These are phyloP conservation scores for Tiliacea citrago DNA, from an alignment of 2,888 invertebrate genomes.

Conservation along the genomic window DNA sequence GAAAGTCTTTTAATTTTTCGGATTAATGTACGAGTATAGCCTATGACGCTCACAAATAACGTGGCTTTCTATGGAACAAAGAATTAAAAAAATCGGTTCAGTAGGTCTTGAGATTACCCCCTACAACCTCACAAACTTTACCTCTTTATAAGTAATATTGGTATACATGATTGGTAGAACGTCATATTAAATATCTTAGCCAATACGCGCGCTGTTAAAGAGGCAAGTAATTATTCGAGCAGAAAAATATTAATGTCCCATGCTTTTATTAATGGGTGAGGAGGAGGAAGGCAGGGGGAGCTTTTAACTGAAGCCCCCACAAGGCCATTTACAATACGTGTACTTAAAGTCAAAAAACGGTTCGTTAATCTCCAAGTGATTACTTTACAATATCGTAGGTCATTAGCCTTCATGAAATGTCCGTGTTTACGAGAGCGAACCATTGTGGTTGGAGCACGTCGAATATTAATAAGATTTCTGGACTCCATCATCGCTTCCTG, in stretches of 20 bases:
- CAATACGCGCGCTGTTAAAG: background rate
- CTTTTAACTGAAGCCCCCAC: constrained; percentile 1
- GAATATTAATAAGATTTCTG: constrained; percentile 62
- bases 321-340: constrained; percentile 10
- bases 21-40: too few relatives aligned
- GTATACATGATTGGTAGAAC: background rate
- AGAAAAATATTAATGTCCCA: constrained; percentile 26
- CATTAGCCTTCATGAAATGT: constrained; percentile 49
- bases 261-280: constrained; percentile 26
- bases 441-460: constrained; percentile 50
- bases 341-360: constrained; percentile 38
- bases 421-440: constrained; percentile 19
- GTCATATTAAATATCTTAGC: constrained; percentile 11
- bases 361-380: constrained; percentile 46
- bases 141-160: too few relatives aligned
- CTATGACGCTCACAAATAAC: too few relatives aligned
- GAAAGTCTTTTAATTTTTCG: too few relatives aligned
- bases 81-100: too few relatives aligned
- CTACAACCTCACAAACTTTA: too few relatives aligned
- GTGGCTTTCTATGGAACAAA: too few relatives aligned
- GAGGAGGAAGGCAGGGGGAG: background rate
- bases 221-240: constrained; percentile 7
- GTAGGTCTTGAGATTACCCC: too few relatives aligned
- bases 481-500: constrained; percentile 68
- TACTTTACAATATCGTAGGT: constrained; percentile 40